These are phyloP conservation scores for Listronotus oregonensis DNA, from an alignment of 1,140 invertebrate species.

Conservation along the genomic window DNA sequence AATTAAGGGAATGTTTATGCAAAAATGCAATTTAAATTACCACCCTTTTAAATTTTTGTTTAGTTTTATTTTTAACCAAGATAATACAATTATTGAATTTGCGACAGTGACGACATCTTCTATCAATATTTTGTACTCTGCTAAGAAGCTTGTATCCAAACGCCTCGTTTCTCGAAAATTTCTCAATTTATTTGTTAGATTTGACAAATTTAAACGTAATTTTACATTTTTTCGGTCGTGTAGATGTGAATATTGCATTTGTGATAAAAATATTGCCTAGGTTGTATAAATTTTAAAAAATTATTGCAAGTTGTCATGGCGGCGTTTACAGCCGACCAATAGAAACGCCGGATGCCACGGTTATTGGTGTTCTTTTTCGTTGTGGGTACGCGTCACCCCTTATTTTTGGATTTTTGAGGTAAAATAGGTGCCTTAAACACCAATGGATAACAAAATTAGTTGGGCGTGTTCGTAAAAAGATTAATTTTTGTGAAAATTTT, in stretches of 20 bases:
- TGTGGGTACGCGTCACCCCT: slow-evolving; percentile 65
- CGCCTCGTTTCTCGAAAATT: slow-evolving; percentile 23
- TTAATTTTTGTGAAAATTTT: slow-evolving; percentile 15
- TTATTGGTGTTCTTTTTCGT: slow-evolving; percentile 58
- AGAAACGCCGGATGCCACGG: slow-evolving; percentile 61
- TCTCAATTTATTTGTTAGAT: slow-evolving; percentile 5
- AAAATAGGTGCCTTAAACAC: slow-evolving; percentile 39
- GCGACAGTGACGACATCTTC: slow-evolving; percentile 42
- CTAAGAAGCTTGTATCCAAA: slow-evolving; percentile 28
- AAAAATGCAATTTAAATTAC: slow-evolving; percentile 20
- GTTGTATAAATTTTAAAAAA: slow-evolving; percentile 39
- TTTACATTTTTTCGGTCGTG: slow-evolving; percentile 15
- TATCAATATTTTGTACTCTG: slow-evolving; percentile 30
- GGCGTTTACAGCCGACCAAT: slow-evolving; percentile 64
- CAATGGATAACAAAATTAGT: slow-evolving; percentile 5
- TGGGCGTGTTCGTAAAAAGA: not conserved
- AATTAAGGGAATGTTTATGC: not conserved
- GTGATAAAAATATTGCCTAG: slow-evolving; percentile 15
- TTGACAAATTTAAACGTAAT: slow-evolving; percentile 1
- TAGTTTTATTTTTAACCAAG: slow-evolving; percentile 7
- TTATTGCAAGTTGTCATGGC: slow-evolving; percentile 64
- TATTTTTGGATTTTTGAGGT: slow-evolving; percentile 59
- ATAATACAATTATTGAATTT: slow-evolving; percentile 23
- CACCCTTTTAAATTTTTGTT: slow-evolving; percentile 16
- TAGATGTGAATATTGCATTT: slow-evolving; percentile 19